phyloP scores from a whole-genome alignment of 1,140 invertebrate species.

The Cherax quadricarinatus region DNA sequence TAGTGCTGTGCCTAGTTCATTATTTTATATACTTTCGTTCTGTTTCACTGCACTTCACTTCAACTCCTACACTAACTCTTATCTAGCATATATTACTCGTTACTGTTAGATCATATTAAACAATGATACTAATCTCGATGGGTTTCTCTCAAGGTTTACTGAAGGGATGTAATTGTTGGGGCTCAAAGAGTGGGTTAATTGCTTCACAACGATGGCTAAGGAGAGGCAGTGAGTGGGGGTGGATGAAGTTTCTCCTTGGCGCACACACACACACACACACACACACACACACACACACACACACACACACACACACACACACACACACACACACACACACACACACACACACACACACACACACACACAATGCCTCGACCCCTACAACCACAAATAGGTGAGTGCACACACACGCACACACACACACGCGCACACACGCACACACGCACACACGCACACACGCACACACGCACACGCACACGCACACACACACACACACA shows the following conservation, averaged over 20 bases:
- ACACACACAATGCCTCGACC: no score
- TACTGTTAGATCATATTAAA: background rate
- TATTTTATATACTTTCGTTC: conserved; percentile 1
- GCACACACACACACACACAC: background rate
- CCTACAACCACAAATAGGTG: no score
- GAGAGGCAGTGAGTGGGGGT: conserved; percentile 15
- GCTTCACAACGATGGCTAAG: background rate
- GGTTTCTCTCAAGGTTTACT: background rate
- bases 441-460: no score
- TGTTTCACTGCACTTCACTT: background rate
- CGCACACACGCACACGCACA: background rate
- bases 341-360: background rate
- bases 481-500: background rate
- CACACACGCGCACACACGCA: background rate
- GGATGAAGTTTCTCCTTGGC: conserved; percentile 21
- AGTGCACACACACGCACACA: no score
- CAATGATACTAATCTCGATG: background rate
- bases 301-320: background rate
- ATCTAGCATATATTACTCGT: background rate
- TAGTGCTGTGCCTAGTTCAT: background rate
- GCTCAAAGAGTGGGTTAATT: background rate
- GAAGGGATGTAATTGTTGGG: background rate
- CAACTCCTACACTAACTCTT: background rate
- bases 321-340: background rate
- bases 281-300: background rate